Evolutionary conservation across 1,140 invertebrate species (phyloP), one percentile per base, ranked within the genome.

Genomic region (Camponotus floridanus): DNA sequence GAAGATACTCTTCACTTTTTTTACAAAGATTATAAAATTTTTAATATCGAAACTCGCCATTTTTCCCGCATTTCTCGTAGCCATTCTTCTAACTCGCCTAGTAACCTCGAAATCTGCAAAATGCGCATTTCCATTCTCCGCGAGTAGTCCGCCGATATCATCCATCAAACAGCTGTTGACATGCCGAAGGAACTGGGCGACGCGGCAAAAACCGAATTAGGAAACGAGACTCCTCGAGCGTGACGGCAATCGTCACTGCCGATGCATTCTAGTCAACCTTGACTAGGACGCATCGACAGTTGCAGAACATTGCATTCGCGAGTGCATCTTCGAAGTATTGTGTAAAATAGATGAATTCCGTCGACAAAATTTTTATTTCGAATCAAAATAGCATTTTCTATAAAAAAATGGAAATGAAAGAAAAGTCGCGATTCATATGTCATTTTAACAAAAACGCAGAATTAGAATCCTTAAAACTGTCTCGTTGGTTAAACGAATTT

Each of bases 141-240:
- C 76, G 62, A 70, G 62, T 76, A 86, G 85, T 76, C 48, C 26
- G 70, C 18, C 39, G 55, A 11, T 88, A 81, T 88, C 76, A 88
- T 88, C 76, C 62, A 57, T 89, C 76, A 86, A 81, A 45, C 89
- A 90, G 76, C 89, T 90, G 89, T 86, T 85, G 59, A 45, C 57
- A 26, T 76, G 55, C 36, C 18, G 70, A 90, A 61, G 76, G 68
- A 90, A 90, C 85, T 85, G 84, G 76, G 86, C 67, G 62, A 78
- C 9, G 21, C 36, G 15, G 65, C 81, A 90, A 90, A 90, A 90
- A 90, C 89, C 70, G 21, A 90, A 90, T 90, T 90, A 86, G 86
- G 81, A 70, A 76, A 78, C 74, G 33, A 76, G 61, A 67, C 67
- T 55, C 26, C 18, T 81, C 68, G 59, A 87, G 68, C 86, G 88